Conservation (phyloP, 2,797 vertebrate species). For the Coreius guichenoti region DNA sequence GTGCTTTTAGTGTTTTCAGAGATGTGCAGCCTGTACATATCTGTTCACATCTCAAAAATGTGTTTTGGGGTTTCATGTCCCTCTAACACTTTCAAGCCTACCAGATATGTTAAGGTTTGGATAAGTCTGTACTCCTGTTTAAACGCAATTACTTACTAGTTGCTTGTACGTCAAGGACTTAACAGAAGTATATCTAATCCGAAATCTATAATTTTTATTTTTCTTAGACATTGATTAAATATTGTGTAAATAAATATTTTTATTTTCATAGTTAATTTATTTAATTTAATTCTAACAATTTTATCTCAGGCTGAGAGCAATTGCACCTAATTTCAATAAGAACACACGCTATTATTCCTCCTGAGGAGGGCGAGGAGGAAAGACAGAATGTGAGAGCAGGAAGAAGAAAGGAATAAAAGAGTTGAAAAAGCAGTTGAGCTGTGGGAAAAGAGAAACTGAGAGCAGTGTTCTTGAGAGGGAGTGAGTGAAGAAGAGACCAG, state of each 20-base stretch:
- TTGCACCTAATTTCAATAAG: slow-evolving; percentile 53
- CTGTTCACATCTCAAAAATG: too few species aligned
- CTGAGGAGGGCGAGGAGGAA: neutral
- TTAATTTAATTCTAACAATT: neutral
- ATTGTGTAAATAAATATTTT: neutral
- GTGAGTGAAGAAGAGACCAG: neutral
- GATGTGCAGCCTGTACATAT: too few species aligned
- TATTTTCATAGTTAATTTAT: neutral
- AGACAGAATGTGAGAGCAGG: neutral
- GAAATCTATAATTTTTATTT: neutral
- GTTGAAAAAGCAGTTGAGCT: slow-evolving; percentile 6
- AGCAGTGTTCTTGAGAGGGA: slow-evolving; percentile 12
- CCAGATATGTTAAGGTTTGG: neutral
- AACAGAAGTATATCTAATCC: neutral
- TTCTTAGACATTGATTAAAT: neutral
- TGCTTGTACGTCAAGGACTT: neutral
- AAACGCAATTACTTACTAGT: neutral
- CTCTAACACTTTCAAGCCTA: neutral
- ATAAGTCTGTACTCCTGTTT: neutral
- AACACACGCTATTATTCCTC: slow-evolving; percentile 34
- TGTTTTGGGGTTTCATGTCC: too few species aligned
- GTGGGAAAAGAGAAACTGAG: slow-evolving; percentile 15
- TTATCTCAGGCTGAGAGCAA: slow-evolving; percentile 54
- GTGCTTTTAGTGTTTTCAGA: too few species aligned
- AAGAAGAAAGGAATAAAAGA: slow-evolving; percentile 18